A percentile compares a stretch with the other conserved stretches of the same genome.
Evolutionary conservation across 2,888 invertebrate species (phyloP).

Genomic region (Ophion costatus): DNA sequence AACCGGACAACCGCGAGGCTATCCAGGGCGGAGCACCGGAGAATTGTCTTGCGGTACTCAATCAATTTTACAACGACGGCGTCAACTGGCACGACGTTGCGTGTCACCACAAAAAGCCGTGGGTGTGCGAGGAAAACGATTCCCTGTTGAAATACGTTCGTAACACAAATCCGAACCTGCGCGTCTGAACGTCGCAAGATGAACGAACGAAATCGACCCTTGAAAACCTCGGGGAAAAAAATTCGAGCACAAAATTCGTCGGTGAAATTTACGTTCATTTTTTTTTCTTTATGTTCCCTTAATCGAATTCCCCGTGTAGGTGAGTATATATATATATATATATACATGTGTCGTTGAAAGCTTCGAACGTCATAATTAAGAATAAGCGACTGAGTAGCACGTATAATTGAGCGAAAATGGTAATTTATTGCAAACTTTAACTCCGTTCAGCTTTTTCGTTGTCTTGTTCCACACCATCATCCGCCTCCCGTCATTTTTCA

Average conservation of each 20-base stretch:
- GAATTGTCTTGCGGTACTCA: slow-evolving; percentile 93
- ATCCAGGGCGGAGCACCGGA: slow-evolving; percentile 93
- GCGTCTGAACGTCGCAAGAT: slow-evolving; percentile 85
- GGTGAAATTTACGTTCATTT: slow-evolving; percentile 22
- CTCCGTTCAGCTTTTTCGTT: slow-evolving; percentile 52
- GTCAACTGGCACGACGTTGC: slow-evolving; percentile 96
- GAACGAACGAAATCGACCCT: not conserved
- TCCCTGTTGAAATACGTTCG: slow-evolving; percentile 93
- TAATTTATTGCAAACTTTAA: slow-evolving; percentile 77
- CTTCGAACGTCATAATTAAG: slow-evolving; percentile 59
- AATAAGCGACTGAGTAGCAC: slow-evolving; percentile 79
- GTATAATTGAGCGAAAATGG: slow-evolving; percentile 71
- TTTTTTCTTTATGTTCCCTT: not conserved
- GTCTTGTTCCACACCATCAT: not conserved
- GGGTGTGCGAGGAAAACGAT: slow-evolving; percentile 95
- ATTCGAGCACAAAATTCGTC: slow-evolving; percentile 50
- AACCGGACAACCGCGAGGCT: slow-evolving; percentile 94
- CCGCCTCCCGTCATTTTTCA: slow-evolving; percentile 24
- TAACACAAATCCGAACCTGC: slow-evolving; percentile 91
- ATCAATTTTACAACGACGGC: slow-evolving; percentile 96
- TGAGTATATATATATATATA: slow-evolving; percentile 31
- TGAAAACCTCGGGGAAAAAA: too few species aligned
- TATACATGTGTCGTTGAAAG: slow-evolving; percentile 54
- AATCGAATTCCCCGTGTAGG: slow-evolving; percentile 14
- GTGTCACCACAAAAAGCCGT: slow-evolving; percentile 95